Percentiles rank a stretch among this genome's conserved stretches.
These are phyloP conservation scores for Tympanoctomys barrerae DNA, from an alignment of 2,797 vertebrate species.

Conservation along the genomic window DNA sequence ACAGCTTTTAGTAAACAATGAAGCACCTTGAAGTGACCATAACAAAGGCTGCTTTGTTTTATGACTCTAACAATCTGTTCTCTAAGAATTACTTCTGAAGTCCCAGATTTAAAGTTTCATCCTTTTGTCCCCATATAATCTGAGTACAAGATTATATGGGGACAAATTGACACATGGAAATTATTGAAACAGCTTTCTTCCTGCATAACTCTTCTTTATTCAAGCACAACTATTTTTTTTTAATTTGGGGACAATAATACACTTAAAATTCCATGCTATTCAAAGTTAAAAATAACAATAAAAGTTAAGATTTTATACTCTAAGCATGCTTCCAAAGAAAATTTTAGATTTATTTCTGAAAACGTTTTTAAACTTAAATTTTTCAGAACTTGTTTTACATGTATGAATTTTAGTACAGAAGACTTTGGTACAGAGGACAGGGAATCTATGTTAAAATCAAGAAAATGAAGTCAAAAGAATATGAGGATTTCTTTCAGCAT, in stretches of 20 bases:
- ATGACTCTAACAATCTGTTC: background rate
- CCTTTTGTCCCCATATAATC: background rate
- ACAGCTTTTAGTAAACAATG: background rate
- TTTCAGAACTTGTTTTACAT: conserved; percentile 22
- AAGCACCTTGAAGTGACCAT: background rate
- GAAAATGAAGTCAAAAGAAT: conserved; percentile 33
- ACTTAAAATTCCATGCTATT: conserved; percentile 34
- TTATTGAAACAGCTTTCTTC: background rate
- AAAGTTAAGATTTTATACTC: background rate
- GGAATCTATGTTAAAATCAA: background rate
- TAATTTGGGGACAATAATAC: background rate
- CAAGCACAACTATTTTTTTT: background rate
- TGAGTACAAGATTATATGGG: background rate
- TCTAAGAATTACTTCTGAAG: background rate
- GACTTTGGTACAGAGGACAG: background rate
- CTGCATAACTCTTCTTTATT: background rate
- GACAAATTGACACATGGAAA: background rate
- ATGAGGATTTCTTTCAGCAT: conserved; percentile 42
- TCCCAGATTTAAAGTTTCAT: background rate
- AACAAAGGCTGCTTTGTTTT: conserved; percentile 8
- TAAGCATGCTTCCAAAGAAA: conserved; percentile 44
- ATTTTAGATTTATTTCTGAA: background rate
- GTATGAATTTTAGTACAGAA: conserved; percentile 33
- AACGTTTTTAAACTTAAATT: conserved; percentile 48
- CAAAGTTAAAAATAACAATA: conserved; percentile 15